Percentiles rank a stretch among this genome's conserved stretches.
Evolutionary conservation across 1,140 invertebrate genomes (phyloP).

Genomic region (Episyrphus balteatus): DNA sequence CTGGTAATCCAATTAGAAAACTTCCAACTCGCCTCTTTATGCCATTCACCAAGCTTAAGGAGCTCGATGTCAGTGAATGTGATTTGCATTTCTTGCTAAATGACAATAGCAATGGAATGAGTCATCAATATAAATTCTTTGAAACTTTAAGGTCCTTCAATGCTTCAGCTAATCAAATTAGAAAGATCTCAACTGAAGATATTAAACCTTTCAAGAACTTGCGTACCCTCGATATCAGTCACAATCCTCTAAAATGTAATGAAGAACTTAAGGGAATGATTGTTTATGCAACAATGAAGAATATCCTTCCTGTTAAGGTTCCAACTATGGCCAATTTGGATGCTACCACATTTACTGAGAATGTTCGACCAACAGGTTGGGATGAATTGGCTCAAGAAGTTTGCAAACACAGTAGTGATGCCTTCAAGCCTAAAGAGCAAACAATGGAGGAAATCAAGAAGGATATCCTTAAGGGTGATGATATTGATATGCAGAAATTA

Average conservation of each 20-base stretch:
- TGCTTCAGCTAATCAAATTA: constrained; percentile 46
- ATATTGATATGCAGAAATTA: constrained; percentile 1
- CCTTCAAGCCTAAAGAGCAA: not conserved
- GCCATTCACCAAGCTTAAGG: constrained; percentile 41
- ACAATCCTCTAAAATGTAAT: constrained; percentile 54
- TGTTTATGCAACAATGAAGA: constrained; percentile 41
- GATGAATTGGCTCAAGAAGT: constrained; percentile 22
- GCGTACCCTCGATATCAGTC: constrained; percentile 47
- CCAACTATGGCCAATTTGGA: constrained; percentile 37
- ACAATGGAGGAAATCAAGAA: constrained; percentile 17
- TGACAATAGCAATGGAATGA: constrained; percentile 30
- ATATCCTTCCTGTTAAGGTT: constrained; percentile 39
- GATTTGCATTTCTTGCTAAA: constrained; percentile 52
- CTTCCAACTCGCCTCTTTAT: constrained; percentile 54
- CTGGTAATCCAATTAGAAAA: constrained; percentile 54
- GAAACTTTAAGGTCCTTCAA: constrained; percentile 43
- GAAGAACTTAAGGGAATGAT: constrained; percentile 46
- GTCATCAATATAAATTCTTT: constrained; percentile 34
- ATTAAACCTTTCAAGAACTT: constrained; percentile 46
- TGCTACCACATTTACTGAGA: constrained; percentile 8
- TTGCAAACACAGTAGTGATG: constrained; percentile 20
- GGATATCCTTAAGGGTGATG: constrained; percentile 20
- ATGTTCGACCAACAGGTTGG: constrained; percentile 19
- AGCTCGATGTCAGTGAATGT: constrained; percentile 54
- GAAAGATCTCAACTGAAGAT: constrained; percentile 43